Evolutionary conservation across 2,113 vertebrate genomes (phyloP).

Genomic region (Taurulus bubalis): DNA sequence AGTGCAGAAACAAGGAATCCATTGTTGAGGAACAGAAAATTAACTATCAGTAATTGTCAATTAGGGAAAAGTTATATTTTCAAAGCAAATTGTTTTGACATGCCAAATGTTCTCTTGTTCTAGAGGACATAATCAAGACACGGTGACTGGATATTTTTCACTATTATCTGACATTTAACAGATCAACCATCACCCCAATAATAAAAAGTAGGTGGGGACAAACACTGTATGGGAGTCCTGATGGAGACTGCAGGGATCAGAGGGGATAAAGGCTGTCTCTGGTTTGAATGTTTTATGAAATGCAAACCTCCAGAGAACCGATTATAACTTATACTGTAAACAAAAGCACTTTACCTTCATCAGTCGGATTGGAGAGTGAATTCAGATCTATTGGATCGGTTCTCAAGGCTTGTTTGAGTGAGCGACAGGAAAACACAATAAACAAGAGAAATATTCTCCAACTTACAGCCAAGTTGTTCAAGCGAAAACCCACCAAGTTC

Average conservation of each 20-base stretch:
- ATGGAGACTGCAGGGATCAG: conserved; percentile 1
- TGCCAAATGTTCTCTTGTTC: not conserved
- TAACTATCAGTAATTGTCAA: not conserved
- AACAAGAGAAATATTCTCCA: not conserved
- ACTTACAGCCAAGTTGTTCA: conserved; percentile 2
- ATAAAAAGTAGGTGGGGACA: not conserved
- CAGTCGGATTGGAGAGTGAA: conserved; percentile 3
- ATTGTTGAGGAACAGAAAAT: not conserved
- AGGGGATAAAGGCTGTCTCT: not conserved
- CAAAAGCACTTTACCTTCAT: not conserved
- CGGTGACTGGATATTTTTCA: not conserved
- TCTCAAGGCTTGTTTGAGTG: conserved; percentile 5
- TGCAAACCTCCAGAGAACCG: not conserved
- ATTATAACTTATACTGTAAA: not conserved
- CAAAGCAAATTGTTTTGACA: not conserved
- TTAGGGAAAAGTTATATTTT: not conserved
- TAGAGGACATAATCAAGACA: not conserved
- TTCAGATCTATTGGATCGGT: not conserved
- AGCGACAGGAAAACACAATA: conserved; percentile 2
- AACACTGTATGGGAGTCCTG: not conserved
- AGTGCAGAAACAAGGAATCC: not conserved
- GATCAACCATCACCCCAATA: not conserved
- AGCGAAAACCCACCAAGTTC: not conserved
- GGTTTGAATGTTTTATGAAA: conserved; percentile 22
- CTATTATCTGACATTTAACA: conserved; percentile 7